A percentile compares a stretch with the other conserved stretches of the same genome.
Conservation (phyloP, 35 echinoderm and acorn worm genomes). For the Lytechinus variegatus region DNA sequence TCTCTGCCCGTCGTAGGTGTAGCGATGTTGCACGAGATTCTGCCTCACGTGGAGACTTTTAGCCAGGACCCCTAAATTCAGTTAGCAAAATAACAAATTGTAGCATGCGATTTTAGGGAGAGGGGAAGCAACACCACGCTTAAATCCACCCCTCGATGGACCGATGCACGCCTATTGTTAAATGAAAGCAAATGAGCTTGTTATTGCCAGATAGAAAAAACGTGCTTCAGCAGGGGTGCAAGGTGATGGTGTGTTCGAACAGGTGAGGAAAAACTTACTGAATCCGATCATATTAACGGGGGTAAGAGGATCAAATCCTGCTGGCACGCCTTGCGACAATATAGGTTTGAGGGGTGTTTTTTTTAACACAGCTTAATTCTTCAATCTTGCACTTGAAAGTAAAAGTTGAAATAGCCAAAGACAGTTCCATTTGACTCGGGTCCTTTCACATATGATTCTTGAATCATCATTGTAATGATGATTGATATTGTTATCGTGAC, state of each 20-base stretch:
- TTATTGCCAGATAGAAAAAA: not conserved
- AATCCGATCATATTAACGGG: not conserved
- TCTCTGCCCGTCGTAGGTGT: not conserved
- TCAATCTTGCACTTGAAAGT: too few relatives aligned
- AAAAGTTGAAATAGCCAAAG: too few relatives aligned
- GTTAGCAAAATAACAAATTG: not conserved
- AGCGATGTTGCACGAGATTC: conserved; percentile 9
- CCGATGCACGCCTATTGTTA: not conserved
- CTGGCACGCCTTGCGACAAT: too few relatives aligned
- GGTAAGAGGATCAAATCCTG: too few relatives aligned
- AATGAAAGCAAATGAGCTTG: not conserved
- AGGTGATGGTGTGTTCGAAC: not conserved
- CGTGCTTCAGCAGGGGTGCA: not conserved
- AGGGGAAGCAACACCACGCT: not conserved
- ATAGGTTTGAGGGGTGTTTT: too few relatives aligned
- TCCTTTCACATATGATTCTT: too few relatives aligned
- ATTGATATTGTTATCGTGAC: too few relatives aligned
- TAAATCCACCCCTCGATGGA: not conserved
- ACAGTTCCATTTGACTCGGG: too few relatives aligned
- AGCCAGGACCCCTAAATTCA: not conserved
- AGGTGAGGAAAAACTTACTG: not conserved
- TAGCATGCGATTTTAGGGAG: not conserved
- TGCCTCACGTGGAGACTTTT: not conserved
- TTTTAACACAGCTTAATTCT: too few relatives aligned
- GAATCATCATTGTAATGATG: too few relatives aligned